A percentile compares a stretch with the other conserved stretches of the same genome.
Evolutionary conservation across 2,797 vertebrate genomes (phyloP).

Genomic region (Cheirogaleus major): DNA sequence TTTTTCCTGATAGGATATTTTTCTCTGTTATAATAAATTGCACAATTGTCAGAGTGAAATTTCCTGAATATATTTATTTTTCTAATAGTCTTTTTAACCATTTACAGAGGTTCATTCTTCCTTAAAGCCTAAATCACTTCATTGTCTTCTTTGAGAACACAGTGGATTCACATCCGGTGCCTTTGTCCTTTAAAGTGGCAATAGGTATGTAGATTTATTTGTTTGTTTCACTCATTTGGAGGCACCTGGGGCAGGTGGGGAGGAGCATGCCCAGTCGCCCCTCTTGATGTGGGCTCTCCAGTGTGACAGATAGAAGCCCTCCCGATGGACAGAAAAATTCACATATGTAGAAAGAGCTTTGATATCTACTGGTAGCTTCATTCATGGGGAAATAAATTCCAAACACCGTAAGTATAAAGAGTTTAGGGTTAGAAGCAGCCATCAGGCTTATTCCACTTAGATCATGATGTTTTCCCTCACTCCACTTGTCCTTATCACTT

Average conservation of each 20-base stretch:
- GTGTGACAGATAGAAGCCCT: background rate
- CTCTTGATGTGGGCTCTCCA: background rate
- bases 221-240: background rate
- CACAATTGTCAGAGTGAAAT: background rate
- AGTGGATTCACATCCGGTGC: background rate
- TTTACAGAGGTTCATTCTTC: background rate
- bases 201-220: background rate
- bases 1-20: background rate
- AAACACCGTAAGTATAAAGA: background rate
- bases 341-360: background rate
- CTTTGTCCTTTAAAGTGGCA: background rate
- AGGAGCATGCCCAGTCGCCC: background rate
- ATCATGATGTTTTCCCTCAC: background rate
- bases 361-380: background rate
- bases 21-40: background rate
- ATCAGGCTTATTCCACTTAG: background rate
- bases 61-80: background rate
- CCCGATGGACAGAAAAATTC: background rate
- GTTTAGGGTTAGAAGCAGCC: background rate
- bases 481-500: background rate
- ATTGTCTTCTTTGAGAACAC: background rate
- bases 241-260: fast-evolving
- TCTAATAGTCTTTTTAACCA: background rate
- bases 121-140: background rate
- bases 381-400: background rate